Conservation (phyloP, 2,888 invertebrate species). For the Scelioninae gen. 2 region DNA sequence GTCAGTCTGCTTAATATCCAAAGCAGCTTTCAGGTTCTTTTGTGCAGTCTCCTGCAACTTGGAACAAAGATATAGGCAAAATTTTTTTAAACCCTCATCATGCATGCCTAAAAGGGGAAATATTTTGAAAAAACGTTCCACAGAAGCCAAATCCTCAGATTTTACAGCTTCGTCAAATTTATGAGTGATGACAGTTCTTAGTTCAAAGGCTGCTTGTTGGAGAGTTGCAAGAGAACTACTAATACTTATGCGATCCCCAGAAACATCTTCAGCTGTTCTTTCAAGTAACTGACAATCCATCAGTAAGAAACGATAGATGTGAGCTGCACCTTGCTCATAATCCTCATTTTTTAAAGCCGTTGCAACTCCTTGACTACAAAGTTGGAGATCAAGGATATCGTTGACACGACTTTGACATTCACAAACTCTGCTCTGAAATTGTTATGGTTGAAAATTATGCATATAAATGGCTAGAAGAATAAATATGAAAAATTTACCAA, state of each 20-base stretch:
- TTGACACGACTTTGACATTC: constrained; percentile 96
- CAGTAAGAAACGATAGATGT: constrained; percentile 93
- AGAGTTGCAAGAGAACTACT: constrained; percentile 84
- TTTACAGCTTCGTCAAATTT: constrained; percentile 95
- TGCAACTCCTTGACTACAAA: constrained; percentile 98
- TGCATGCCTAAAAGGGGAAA: constrained; percentile 96
- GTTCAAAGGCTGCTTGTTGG: constrained; percentile 85
- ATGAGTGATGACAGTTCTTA: constrained; percentile 82
- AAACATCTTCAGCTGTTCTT: constrained; percentile 86
- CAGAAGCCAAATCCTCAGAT: constrained; percentile 90
- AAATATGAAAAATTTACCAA: no score
- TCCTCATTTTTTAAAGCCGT: constrained; percentile 95
- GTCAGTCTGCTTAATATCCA: constrained; percentile 81
- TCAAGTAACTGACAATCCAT: constrained; percentile 91
- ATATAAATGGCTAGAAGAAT: no score
- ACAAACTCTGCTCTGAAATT: constrained; percentile 88
- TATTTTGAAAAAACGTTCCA: constrained; percentile 97
- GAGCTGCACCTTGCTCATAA: constrained; percentile 97
- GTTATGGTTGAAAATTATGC: no score
- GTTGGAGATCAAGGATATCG: constrained; percentile 94
- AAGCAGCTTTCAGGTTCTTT: constrained; percentile 82
- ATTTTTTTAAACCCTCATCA: constrained; percentile 90
- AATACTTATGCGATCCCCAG: constrained; percentile 82
- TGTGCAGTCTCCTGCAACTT: constrained; percentile 84
- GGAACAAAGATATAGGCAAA: constrained; percentile 89